A percentile compares a stretch with the other conserved stretches of the same genome.
Evolutionary conservation across 2,888 invertebrate species (phyloP).

Genomic region (Corbicula japonica): DNA sequence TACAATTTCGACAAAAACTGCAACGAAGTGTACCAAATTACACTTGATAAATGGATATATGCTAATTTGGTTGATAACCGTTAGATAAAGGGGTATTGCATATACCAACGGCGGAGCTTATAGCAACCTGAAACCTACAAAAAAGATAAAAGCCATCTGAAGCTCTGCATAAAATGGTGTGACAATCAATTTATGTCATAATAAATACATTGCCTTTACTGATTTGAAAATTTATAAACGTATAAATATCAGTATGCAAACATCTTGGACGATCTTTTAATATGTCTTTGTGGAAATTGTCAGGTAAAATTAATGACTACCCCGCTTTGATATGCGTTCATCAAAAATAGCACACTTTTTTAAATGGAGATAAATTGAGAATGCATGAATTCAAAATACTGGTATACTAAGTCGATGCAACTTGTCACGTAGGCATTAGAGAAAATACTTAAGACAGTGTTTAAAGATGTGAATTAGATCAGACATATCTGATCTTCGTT

Average conservation of each 20-base stretch:
- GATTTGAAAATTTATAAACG: constrained; percentile 10
- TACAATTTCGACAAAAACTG: constrained; percentile 17
- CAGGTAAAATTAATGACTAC: constrained; percentile 24
- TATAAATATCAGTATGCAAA: neutral
- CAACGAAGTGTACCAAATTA: constrained; percentile 47
- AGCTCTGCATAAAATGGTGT: constrained; percentile 17
- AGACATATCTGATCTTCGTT: no score
- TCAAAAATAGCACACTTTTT: no score
- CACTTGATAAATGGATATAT: constrained; percentile 62
- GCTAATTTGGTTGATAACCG: constrained; percentile 53
- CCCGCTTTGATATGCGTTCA: no score
- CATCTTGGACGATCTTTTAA: constrained; percentile 2
- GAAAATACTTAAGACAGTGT: no score
- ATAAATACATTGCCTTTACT: neutral
- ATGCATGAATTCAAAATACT: no score
- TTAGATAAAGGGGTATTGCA: constrained; percentile 38
- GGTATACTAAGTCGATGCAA: no score
- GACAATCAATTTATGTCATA: constrained; percentile 27
- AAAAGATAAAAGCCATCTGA: constrained; percentile 19
- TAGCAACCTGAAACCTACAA: constrained; percentile 29
- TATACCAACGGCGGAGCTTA: constrained; percentile 30
- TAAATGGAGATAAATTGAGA: no score
- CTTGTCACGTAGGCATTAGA: no score
- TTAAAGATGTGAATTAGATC: no score
- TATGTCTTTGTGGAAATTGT: neutral